Conservation (phyloP, 2,113 vertebrate genomes). For the Cochlearius cochlearius region DNA sequence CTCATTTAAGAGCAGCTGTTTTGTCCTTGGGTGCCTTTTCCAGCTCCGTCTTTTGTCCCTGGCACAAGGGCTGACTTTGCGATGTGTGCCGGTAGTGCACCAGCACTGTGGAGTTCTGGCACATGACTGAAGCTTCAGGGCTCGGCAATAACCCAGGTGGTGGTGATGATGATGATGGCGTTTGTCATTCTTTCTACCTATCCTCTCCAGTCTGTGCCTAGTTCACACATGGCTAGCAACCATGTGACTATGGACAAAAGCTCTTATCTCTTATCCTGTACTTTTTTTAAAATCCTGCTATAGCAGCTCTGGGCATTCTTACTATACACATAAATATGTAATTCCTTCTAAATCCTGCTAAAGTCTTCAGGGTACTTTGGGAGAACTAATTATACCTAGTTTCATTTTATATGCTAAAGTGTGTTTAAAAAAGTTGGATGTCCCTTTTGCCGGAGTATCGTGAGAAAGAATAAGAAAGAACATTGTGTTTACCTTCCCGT, state of each 20-base stretch:
- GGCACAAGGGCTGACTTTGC: neutral
- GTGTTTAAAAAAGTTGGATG: neutral
- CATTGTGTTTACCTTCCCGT: neutral
- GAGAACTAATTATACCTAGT: neutral
- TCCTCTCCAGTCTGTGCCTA: neutral
- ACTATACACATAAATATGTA: constrained; percentile 40
- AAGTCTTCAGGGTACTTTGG: neutral
- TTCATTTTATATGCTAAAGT: constrained; percentile 13
- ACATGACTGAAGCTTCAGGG: neutral
- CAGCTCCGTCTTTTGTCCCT: neutral
- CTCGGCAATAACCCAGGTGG: neutral
- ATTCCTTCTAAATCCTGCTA: constrained; percentile 1
- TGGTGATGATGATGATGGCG: neutral
- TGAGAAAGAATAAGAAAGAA: neutral
- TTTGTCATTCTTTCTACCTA: neutral
- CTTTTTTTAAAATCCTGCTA: neutral
- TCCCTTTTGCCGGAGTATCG: neutral
- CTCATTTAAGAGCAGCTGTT: neutral
- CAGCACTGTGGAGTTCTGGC: neutral
- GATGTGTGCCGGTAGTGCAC: neutral
- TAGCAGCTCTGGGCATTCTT: neutral
- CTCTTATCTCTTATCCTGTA: neutral
- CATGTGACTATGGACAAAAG: neutral
- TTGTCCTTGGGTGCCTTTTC: neutral
- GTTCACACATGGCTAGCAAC: neutral